Evolutionary conservation across 37 sponge, comb jelly and placozoan species (phyloP).

Genomic region (Diacarnus erythraeanus): DNA sequence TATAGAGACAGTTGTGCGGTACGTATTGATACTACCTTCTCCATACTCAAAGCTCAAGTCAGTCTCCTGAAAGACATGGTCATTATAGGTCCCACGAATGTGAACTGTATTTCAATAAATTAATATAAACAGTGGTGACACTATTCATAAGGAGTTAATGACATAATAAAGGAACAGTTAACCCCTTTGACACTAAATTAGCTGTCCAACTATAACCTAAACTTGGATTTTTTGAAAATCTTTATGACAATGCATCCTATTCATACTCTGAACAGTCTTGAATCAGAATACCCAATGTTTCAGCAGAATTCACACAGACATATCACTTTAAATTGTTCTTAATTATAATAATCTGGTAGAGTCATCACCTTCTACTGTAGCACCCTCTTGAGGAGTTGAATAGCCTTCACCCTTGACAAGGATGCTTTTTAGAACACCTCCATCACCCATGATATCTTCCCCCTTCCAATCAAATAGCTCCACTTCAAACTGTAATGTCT

Average conservation of each 20-base stretch:
- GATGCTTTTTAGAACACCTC: conserved; percentile 68
- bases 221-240: too few relatives aligned
- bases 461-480: conserved; percentile 82
- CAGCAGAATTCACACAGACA: too few relatives aligned
- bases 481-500: conserved; percentile 94
- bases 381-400: conserved; percentile 76
- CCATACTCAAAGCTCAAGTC: conserved; percentile 81
- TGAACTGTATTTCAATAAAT: conserved; percentile 46
- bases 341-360: background rate
- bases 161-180: too few relatives aligned
- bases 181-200: too few relatives aligned
- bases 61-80: conserved; percentile 71
- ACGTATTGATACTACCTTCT: conserved; percentile 67
- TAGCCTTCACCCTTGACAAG: conserved; percentile 64
- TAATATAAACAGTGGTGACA: too few relatives aligned
- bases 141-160: too few relatives aligned
- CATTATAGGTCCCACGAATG: conserved; percentile 62
- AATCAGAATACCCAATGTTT: too few relatives aligned
- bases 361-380: conserved; percentile 20
- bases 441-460: conserved; percentile 79
- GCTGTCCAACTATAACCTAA: too few relatives aligned
- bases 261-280: too few relatives aligned
- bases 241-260: too few relatives aligned
- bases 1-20: background rate
- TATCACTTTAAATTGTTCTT: too few relatives aligned